phyloP scores from a whole-genome alignment of 2,113 vertebrate species.

The Coryphaenoides rupestris region DNA sequence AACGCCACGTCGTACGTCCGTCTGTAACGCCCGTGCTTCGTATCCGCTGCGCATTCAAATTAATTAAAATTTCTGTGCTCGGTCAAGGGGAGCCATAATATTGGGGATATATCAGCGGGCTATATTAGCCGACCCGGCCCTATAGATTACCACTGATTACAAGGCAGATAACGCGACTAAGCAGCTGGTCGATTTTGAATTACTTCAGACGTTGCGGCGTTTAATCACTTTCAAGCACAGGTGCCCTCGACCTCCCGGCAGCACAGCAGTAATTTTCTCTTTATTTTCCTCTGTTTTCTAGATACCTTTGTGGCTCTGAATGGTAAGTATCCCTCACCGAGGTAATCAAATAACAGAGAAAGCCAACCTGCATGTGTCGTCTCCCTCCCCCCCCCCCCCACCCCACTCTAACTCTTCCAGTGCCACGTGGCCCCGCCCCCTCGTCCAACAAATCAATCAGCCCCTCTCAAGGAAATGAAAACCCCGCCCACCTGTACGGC shows the following conservation, averaged over 20 bases:
- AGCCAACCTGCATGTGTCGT: constrained; percentile 45
- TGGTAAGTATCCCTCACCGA: constrained; percentile 77
- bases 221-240: constrained; percentile 43
- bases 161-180: constrained; percentile 33
- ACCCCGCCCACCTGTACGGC: constrained; percentile 61
- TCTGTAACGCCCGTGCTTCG: neutral
- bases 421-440: constrained; percentile 28
- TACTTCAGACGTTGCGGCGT: constrained; percentile 51
- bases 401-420: constrained; percentile 23
- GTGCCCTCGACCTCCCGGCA: constrained; percentile 29
- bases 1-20: too few species aligned
- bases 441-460: constrained; percentile 54
- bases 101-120: constrained; percentile 33
- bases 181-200: constrained; percentile 45
- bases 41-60: constrained; percentile 19
- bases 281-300: constrained; percentile 68
- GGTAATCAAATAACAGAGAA: constrained; percentile 44
- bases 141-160: constrained; percentile 47
- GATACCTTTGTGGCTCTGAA: constrained; percentile 96
- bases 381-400: constrained; percentile 45
- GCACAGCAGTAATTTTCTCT: constrained; percentile 66
- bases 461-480: constrained; percentile 64
- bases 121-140: constrained; percentile 32
- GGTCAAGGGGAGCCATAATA: constrained; percentile 34
- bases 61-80: constrained; percentile 41